These are phyloP conservation scores for Columba janthina DNA, from an alignment of 2,113 vertebrate genomes.

Conservation along the genomic window DNA sequence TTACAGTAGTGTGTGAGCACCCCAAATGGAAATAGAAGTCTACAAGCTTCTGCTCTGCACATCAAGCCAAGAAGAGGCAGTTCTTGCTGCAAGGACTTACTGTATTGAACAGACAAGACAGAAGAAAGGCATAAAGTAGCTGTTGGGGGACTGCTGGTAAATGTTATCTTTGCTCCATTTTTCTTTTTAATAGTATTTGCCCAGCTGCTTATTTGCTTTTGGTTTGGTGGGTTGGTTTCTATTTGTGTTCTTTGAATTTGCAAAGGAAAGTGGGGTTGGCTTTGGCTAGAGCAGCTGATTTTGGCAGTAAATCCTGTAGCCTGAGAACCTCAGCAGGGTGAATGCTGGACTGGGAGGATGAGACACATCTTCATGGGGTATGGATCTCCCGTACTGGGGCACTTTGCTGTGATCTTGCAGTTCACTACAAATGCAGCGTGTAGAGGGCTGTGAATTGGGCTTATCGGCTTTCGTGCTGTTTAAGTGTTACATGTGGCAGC, in stretches of 20 bases:
- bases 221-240: not conserved
- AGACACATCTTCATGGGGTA: fast-evolving
- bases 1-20: not conserved
- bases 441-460: not conserved
- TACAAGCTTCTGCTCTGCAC: not conserved
- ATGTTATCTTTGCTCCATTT: not conserved
- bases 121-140: not conserved
- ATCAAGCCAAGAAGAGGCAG: not conserved
- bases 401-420: not conserved
- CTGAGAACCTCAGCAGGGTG: not conserved
- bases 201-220: not conserved
- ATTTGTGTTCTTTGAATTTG: not conserved
- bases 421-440: not conserved
- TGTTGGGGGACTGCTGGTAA: not conserved
- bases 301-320: fast-evolving
- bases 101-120: not conserved
- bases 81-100: not conserved
- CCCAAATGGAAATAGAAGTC: not conserved
- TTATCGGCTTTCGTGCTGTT: not conserved
- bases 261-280: not conserved
- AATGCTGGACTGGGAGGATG: not conserved
- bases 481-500: not conserved
- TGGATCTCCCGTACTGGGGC: not conserved
- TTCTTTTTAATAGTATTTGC: not conserved
- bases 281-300: not conserved